Conservation (phyloP, 2,888 invertebrate genomes). For the Bhutanitis thaidina region DNA sequence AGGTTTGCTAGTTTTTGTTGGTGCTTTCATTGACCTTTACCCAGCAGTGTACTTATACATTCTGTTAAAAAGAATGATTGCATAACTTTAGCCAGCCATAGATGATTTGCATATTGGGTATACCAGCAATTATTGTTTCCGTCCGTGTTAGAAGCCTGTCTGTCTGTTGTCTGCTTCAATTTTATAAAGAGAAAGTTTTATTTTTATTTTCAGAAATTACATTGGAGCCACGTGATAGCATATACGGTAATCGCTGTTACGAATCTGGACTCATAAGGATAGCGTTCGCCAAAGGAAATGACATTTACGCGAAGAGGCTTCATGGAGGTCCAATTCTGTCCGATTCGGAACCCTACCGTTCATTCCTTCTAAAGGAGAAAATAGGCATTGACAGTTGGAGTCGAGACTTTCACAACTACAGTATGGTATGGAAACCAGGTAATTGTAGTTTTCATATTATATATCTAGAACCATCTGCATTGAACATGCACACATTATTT, state of each 20-base stretch:
- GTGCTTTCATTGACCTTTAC: too few species aligned
- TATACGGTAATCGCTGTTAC: constrained; percentile 81
- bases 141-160: too few species aligned
- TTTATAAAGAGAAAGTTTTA: too few species aligned
- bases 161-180: too few species aligned
- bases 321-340: constrained; percentile 60
- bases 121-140: too few species aligned
- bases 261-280: constrained; percentile 87
- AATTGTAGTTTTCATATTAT: neutral
- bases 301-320: constrained; percentile 50
- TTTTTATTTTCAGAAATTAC: constrained; percentile 75
- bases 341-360: constrained; percentile 64
- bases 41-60: too few species aligned
- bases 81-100: too few species aligned
- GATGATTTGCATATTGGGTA: too few species aligned
- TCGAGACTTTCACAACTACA: constrained; percentile 83
- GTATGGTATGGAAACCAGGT: constrained; percentile 83
- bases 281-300: constrained; percentile 85
- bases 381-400: constrained; percentile 74
- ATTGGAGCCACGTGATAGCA: constrained; percentile 82
- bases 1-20: too few species aligned
- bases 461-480: too few species aligned
- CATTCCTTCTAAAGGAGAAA: constrained; percentile 49
- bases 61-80: too few species aligned
- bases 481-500: too few species aligned